Conservation (phyloP, 2,113 vertebrate genomes). For the Myrmophylax atrothorax region DNA sequence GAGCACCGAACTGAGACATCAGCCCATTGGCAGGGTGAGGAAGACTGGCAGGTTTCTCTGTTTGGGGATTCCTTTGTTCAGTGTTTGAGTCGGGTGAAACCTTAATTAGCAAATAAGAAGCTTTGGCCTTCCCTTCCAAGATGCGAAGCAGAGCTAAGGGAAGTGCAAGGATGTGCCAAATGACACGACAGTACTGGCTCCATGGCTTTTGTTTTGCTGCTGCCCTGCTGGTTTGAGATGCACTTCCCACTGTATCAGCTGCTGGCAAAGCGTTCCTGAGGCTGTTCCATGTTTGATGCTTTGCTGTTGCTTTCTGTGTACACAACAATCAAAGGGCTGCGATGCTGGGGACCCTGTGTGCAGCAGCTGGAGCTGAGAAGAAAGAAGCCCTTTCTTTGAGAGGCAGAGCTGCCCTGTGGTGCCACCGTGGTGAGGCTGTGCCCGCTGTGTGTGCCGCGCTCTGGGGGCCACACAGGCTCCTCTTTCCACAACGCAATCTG, state of each 20-base stretch:
- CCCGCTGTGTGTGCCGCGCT: not conserved
- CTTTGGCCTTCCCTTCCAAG: not conserved
- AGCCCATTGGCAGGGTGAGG: not conserved
- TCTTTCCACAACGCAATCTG: not conserved
- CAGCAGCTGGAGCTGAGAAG: slow-evolving; percentile 36
- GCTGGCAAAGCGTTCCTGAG: slow-evolving; percentile 4
- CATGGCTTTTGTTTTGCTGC: not conserved
- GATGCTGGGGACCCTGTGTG: not conserved
- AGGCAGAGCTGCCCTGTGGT: not conserved
- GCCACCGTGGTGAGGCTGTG: not conserved
- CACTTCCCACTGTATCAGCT: not conserved
- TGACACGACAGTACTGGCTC: not conserved
- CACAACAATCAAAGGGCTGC: not conserved
- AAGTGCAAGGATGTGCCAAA: slow-evolving; percentile 12
- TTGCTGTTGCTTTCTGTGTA: not conserved
- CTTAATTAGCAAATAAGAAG: slow-evolving; percentile 47
- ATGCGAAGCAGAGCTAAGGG: not conserved
- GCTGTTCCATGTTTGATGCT: not conserved
- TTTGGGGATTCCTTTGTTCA: slow-evolving; percentile 8
- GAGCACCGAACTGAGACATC: slow-evolving; percentile 7
- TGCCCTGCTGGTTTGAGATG: slow-evolving; percentile 34
- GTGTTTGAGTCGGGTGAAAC: not conserved
- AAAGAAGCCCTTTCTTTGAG: not conserved
- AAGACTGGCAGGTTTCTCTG: slow-evolving; percentile 18
- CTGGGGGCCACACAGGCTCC: not conserved